These are phyloP conservation scores for Erebia ligea DNA, from an alignment of 2,888 invertebrate species.

Conservation along the genomic window DNA sequence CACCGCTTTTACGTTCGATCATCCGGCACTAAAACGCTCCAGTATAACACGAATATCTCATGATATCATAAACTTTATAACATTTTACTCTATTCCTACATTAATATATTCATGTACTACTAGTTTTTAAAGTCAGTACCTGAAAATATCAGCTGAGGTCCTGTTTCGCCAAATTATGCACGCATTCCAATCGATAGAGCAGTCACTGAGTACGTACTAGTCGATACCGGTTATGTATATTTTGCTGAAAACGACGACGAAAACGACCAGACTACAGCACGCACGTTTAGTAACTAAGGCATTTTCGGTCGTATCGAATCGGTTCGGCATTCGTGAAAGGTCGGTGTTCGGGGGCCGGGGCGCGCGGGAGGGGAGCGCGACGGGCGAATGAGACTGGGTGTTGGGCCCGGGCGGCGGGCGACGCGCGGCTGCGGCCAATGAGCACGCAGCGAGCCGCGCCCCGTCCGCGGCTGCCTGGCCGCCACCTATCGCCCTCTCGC, in stretches of 20 bases:
- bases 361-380: conserved; percentile 64
- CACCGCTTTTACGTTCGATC: conserved; percentile 82
- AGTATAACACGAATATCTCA: conserved; percentile 52
- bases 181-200: conserved; percentile 39
- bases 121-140: conserved; percentile 49
- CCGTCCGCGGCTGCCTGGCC: conserved; percentile 61
- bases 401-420: conserved; percentile 67
- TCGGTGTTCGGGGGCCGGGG: conserved; percentile 72
- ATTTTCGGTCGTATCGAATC: conserved; percentile 81
- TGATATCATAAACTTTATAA: conserved; percentile 11
- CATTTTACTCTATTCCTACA: conserved; percentile 22
- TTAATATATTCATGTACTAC: conserved; percentile 19
- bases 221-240: conserved; percentile 48
- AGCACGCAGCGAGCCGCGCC: conserved; percentile 59
- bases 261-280: conserved; percentile 71
- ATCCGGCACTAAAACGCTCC: conserved; percentile 66
- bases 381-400: conserved; percentile 60
- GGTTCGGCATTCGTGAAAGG: conserved; percentile 80
- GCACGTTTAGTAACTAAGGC: conserved; percentile 82
- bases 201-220: conserved; percentile 26
- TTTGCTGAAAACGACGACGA: conserved; percentile 62
- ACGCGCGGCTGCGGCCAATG: conserved; percentile 64
- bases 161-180: conserved; percentile 34
- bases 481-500: conserved; percentile 60
- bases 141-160: conserved; percentile 46